A percentile compares a stretch with the other conserved stretches of the same genome.
These are phyloP conservation scores for Macrosiphum euphorbiae DNA, from an alignment of 2,888 invertebrate genomes.

Conservation along the genomic window DNA sequence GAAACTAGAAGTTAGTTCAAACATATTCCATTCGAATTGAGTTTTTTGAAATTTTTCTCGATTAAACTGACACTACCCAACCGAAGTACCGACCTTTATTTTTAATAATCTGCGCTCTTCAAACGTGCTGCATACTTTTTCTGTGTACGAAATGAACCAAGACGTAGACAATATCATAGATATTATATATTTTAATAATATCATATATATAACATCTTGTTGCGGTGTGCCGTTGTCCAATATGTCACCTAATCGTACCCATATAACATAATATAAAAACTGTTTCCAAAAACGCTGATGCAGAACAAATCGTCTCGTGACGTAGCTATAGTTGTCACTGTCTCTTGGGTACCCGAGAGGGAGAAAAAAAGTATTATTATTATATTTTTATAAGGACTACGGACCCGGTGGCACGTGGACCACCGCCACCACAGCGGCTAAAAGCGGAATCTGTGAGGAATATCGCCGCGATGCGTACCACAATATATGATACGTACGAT, in stretches of 20 bases:
- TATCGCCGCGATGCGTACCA: background rate
- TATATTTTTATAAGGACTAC: background rate
- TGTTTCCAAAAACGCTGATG: background rate
- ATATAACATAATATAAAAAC: background rate
- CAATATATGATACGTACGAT: background rate
- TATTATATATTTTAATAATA: too few species aligned
- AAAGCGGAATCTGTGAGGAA: constrained; percentile 15
- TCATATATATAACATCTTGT: too few species aligned
- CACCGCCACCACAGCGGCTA: background rate
- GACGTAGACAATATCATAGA: too few species aligned
- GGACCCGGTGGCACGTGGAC: background rate
- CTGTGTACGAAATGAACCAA: background rate
- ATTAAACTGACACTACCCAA: background rate
- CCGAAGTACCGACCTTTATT: background rate
- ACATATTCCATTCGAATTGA: background rate
- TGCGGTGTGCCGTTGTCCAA: background rate
- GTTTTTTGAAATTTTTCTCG: background rate
- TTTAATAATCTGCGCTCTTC: background rate
- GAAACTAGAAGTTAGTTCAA: background rate
- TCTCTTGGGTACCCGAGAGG: background rate
- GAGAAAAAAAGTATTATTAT: background rate
- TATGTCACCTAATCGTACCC: background rate
- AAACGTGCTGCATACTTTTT: background rate
- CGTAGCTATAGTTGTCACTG: background rate
- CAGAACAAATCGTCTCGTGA: background rate